These are phyloP conservation scores for Drosophila subsilvestris DNA, from an alignment of 2,888 invertebrate genomes.

Conservation along the genomic window DNA sequence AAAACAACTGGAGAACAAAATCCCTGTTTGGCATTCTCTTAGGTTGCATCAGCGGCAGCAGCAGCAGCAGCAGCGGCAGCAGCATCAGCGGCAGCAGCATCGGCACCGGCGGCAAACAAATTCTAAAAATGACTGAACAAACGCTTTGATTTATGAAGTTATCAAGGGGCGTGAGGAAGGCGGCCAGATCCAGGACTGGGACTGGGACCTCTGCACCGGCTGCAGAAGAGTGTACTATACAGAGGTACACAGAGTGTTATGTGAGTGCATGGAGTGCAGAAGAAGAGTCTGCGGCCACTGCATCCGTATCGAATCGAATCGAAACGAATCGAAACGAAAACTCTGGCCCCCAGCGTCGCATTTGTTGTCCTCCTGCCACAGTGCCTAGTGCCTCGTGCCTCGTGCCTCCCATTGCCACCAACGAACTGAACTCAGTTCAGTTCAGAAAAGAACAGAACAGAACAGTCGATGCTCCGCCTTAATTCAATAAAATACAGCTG, in stretches of 20 bases:
- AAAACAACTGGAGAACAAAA: constrained; percentile 9
- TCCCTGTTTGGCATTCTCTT: constrained; percentile 21
- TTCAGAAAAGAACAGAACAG: background rate
- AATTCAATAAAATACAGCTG: constrained; percentile 79
- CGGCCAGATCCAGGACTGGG: background rate
- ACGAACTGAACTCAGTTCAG: constrained; percentile 18
- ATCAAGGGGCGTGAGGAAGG: constrained; percentile 44
- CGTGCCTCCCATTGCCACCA: constrained; percentile 6
- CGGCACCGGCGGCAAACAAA: constrained; percentile 65
- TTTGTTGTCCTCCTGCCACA: constrained; percentile 52
- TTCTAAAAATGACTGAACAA: constrained; percentile 79
- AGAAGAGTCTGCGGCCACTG: constrained; percentile 14
- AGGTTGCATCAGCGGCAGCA: no score
- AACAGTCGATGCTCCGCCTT: constrained; percentile 49
- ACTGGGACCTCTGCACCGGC: no score
- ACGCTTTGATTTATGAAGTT: constrained; percentile 79
- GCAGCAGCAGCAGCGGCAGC: no score
- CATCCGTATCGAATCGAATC: constrained; percentile 24
- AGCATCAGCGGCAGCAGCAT: constrained; percentile 5
- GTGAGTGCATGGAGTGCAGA: background rate
- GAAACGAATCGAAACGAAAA: background rate
- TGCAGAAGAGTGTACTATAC: background rate
- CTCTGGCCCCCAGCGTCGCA: constrained; percentile 60
- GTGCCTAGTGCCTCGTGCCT: background rate
- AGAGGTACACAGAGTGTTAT: background rate